Conservation (phyloP, 2,888 invertebrate species). For the Epistrophe eligans region DNA sequence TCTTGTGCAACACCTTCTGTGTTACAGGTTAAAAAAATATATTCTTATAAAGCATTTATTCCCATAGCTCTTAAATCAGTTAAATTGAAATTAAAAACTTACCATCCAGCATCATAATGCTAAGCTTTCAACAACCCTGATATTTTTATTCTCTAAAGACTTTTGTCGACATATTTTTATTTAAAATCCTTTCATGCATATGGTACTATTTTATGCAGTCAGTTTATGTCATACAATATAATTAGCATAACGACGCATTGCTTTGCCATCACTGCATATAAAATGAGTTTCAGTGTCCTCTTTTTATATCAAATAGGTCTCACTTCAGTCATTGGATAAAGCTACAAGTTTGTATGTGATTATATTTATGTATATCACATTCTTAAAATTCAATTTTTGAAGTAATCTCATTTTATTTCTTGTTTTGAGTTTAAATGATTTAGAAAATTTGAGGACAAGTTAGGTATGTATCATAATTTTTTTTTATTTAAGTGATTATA, state of each 20-base stretch:
- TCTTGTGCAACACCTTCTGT: no score
- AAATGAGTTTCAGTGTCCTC: background rate
- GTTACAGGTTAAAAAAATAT: background rate
- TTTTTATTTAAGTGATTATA: no score
- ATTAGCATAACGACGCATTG: conserved; percentile 6
- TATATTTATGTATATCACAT: no score
- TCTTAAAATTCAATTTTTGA: no score
- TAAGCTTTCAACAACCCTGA: background rate
- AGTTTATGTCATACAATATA: conserved; percentile 11
- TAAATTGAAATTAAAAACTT: background rate
- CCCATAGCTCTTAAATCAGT: background rate
- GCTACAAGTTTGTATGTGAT: no score
- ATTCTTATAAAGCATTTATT: background rate
- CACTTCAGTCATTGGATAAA: background rate
- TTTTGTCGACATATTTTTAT: conserved; percentile 1
- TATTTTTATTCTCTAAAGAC: background rate
- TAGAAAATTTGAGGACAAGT: no score
- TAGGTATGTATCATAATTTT: no score
- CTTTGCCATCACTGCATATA: background rate
- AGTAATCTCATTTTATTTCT: no score
- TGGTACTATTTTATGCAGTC: background rate
- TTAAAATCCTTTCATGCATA: background rate
- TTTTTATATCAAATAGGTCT: background rate
- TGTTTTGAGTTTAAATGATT: no score
- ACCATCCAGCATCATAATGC: background rate